These are phyloP conservation scores for Polypedilum pembai DNA, from an alignment of 1,140 invertebrate genomes.

Conservation along the genomic window DNA sequence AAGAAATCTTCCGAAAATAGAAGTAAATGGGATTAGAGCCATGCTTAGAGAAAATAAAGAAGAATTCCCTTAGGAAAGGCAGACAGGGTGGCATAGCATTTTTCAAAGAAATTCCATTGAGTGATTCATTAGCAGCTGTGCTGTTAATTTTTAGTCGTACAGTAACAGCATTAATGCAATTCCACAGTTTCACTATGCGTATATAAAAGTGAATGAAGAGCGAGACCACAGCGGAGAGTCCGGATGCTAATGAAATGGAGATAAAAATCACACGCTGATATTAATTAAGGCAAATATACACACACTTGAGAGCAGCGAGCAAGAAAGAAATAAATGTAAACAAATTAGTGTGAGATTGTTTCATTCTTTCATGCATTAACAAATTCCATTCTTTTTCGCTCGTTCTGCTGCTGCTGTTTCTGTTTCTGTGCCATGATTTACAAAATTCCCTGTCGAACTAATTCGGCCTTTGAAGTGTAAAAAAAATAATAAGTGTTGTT, in stretches of 20 bases:
- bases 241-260: conserved; percentile 27
- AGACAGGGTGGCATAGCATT: conserved; percentile 1
- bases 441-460: background rate
- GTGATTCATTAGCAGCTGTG: background rate
- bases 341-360: conserved; percentile 26
- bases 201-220: background rate
- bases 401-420: background rate
- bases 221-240: background rate
- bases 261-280: conserved; percentile 28
- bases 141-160: background rate
- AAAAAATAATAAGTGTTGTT: background rate
- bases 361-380: conserved; percentile 12
- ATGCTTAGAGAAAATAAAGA: no score
- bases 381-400: background rate
- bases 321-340: conserved; percentile 20
- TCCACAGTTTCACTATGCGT: background rate
- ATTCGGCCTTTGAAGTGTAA: background rate
- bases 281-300: conserved; percentile 16
- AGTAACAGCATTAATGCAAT: background rate
- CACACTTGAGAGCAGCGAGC: background rate
- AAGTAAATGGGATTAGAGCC: background rate
- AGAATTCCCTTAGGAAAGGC: conserved; percentile 12
- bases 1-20: background rate
- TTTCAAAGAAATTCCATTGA: background rate
- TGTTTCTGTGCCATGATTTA: background rate